phyloP scores from a whole-genome alignment of 2,797 vertebrate genomes.

The Xiphorhynchus erythropygius region DNA sequence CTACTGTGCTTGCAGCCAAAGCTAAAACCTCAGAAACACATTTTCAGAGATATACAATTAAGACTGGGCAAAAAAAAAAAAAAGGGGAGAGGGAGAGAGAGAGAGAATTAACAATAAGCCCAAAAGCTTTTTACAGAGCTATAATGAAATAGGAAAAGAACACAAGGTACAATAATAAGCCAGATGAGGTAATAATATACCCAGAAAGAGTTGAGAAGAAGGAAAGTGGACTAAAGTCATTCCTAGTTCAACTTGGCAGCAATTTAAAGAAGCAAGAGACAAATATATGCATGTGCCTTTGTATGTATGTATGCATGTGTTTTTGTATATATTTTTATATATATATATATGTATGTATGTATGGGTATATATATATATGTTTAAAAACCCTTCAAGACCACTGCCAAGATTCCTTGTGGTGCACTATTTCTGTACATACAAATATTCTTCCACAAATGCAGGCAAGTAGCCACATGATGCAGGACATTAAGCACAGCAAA shows the following conservation, averaged over 20 bases:
- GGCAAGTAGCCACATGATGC: conserved; percentile 23
- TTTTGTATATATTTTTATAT: too few relatives aligned
- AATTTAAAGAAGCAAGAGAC: neutral
- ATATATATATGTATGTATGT: neutral
- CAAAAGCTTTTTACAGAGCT: conserved; percentile 73
- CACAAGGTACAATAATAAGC: conserved; percentile 58
- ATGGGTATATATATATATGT: neutral
- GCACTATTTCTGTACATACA: conserved; percentile 14
- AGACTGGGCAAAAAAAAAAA: neutral
- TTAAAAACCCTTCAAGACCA: neutral
- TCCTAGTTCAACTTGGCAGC: neutral
- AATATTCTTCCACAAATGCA: neutral
- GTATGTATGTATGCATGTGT: too few relatives aligned
- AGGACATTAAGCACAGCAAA: conserved; percentile 59
- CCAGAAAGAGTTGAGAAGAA: conserved; percentile 12
- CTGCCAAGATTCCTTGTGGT: conserved; percentile 13
- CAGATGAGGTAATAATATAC: conserved; percentile 59
- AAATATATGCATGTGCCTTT: neutral
- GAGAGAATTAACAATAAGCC: conserved; percentile 69
- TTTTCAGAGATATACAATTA: conserved; percentile 75
- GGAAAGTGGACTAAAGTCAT: conserved; percentile 4
- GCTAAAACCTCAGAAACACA: conserved; percentile 69
- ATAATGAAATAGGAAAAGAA: conserved; percentile 58
- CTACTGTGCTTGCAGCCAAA: conserved; percentile 65
- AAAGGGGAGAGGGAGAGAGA: neutral